A percentile compares a stretch with the other conserved stretches of the same genome.
phyloP scores from a whole-genome alignment of 2,113 vertebrate species.

The Pygoscelis antarcticus region DNA sequence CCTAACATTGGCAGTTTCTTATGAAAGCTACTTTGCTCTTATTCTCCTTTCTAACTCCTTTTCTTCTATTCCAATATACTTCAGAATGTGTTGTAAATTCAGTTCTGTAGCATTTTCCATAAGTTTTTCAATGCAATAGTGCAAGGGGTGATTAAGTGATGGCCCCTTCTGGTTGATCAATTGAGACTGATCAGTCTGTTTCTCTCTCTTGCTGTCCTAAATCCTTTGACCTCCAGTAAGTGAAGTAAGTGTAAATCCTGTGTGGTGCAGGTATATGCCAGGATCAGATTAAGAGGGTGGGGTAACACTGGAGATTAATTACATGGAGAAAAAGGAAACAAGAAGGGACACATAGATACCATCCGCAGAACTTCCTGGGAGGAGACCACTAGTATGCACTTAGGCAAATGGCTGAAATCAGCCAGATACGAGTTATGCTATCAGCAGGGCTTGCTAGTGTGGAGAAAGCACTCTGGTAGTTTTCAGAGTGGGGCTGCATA shows the following conservation, averaged over 20 bases:
- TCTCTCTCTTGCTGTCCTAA: background rate
- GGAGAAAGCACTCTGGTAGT: background rate
- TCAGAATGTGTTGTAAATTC: background rate
- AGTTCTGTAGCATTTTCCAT: background rate
- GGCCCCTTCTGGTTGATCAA: background rate
- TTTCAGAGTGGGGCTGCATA: background rate
- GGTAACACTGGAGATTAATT: constrained; percentile 19
- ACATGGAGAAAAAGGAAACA: background rate
- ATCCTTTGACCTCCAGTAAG: background rate
- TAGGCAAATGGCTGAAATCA: background rate
- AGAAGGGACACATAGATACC: constrained; percentile 36
- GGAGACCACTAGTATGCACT: background rate
- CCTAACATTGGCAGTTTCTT: background rate
- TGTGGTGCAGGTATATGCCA: background rate
- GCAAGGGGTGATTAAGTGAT: background rate
- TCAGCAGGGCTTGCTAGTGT: background rate
- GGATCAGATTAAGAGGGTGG: constrained; percentile 37
- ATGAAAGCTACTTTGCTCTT: background rate
- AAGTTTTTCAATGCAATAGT: background rate
- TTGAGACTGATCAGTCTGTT: background rate
- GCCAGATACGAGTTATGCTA: background rate
- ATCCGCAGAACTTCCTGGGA: constrained; percentile 19
- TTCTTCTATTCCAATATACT: background rate
- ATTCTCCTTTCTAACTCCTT: background rate
- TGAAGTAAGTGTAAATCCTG: constrained; percentile 40